Conservation (phyloP, 2,888 invertebrate species). For the Amblyjoppa proteus region DNA sequence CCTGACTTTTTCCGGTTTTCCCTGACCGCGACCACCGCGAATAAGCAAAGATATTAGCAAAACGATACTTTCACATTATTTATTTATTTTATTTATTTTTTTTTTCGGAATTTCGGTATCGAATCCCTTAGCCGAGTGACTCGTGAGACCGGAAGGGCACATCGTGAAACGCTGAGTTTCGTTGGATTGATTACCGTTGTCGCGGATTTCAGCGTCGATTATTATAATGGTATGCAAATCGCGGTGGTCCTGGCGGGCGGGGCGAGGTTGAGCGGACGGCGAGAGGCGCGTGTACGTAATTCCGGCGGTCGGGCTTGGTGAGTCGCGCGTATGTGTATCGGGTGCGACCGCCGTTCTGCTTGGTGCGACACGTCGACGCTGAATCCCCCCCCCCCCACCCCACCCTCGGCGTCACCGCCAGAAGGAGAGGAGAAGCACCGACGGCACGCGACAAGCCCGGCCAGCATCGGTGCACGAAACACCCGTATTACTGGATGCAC, state of each 20-base stretch:
- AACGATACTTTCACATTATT: background rate
- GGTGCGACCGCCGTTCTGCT: constrained; percentile 5
- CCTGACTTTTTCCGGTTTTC: too few relatives aligned
- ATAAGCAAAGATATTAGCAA: too few relatives aligned
- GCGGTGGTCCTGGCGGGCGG: constrained; percentile 14
- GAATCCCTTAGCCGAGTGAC: background rate
- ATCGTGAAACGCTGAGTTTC: background rate
- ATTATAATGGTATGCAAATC: constrained; percentile 48
- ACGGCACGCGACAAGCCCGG: constrained; percentile 44
- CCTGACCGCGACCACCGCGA: too few relatives aligned
- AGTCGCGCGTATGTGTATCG: background rate
- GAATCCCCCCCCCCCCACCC: background rate
- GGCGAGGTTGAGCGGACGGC: constrained; percentile 16
- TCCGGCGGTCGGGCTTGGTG: constrained; percentile 28
- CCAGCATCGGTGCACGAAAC: constrained; percentile 31
- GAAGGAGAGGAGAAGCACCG: background rate
- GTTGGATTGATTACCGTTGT: background rate
- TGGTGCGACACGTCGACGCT: constrained; percentile 34
- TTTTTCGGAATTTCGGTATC: too few relatives aligned
- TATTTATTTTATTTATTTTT: background rate
- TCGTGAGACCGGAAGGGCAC: background rate
- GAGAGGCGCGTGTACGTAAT: constrained; percentile 46
- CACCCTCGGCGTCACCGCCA: background rate
- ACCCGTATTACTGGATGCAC: constrained; percentile 3
- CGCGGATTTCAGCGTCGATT: constrained; percentile 2